Base-by-base conservation (phyloP, 2,113 vertebrate species). In the Sinocyclocheilus grahami region DNA sequence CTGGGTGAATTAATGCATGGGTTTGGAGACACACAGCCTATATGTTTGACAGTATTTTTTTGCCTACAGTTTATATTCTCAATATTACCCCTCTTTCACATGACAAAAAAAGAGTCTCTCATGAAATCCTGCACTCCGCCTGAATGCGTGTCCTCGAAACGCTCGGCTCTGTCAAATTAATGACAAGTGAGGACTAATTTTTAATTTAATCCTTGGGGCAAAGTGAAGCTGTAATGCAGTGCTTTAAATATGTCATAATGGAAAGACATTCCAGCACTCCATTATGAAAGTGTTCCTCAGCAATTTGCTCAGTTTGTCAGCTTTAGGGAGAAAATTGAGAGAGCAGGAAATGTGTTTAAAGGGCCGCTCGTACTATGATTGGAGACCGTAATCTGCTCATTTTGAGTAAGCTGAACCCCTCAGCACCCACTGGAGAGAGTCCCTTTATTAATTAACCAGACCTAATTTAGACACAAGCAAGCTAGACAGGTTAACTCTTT, bases 201-300 rank as follows among this genome's bases (percentile, higher is more conserved):
- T 86, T 88, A 37, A 86, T 90, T 87, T 80, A 84, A 80, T 90
- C 83, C 84, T 83, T 33, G 55, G 55, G 86, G 82, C 76, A 51
- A 55, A 76, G 48, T 53, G 78, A 33, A 86, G 71, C 83, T 60
- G 82, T 77, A 81, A 46, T 18, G 60, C 76, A n/a, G 22, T 20
- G 60, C 84, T 83, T 91, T 87, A 84, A 88, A 89, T 79, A 86
- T 87, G 86, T 83, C 78, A 84, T 85, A 89, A 80, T 84, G 83
- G 69, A 81, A 53, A 85, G 67, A 58, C 55, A 46, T 87, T 89
- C 85, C 83, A 65, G 30, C 78, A 76, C 83, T 90, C 58, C 86
- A 90, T 90, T 89, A 91, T 91, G 62, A 63, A 90, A 89, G 89
- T 84, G 85, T 82, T 89, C 86, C 84, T 85, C 69, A 82, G 71